Base-by-base conservation (phyloP, 2,797 vertebrate species). In the Tapirus indicus region DNA sequence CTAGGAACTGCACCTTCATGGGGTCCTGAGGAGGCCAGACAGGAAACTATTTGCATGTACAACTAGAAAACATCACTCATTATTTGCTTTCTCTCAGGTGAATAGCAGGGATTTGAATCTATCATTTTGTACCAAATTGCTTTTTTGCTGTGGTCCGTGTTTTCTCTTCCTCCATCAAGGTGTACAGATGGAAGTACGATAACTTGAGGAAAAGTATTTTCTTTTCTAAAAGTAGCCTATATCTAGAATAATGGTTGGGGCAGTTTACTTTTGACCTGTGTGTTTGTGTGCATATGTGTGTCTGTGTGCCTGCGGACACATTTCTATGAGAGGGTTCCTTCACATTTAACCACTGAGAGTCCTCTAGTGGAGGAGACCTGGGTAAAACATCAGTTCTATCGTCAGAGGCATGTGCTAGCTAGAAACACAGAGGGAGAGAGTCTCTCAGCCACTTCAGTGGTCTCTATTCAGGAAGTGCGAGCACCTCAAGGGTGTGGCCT, bases 71-170 rank as follows among this genome's bases (percentile, higher is more conserved):
- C 23, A 32, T 82, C 16, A 56, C 20, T 88, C 60, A 90, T 56
- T 78, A 66, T 90, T 93, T 86, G 16, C 52, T 95, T 71, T 87
- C 18, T 52, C 3, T 32, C 35, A 94, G 83, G 44, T 71, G 92
- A 89, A 77, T 56, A 32, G 5, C 32, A 77, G 17, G 32, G 18
- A 66, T 95, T 90, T 93, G 41, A 86, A 90, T 90, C 7, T 35
- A 68, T 87, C 75, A 21, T 52, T 92, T 75, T 71, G 3, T 56
- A 56, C 23, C 18, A 69, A 82, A n/a, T 66, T 85, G 29, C 9
- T 80, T 74, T 79, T 88, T 64, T 54, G 32, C 35, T 49, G n/a
- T 69, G 32, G n/a, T 35, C 23, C 29, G 17, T 93, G 6, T 92
- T 87, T 83, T 49, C 1, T 69, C 11, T 84, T 89, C 62, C 20